Evolutionary conservation across 2,797 vertebrate genomes (phyloP).

Genomic region (Coracias cyanogaster): DNA sequence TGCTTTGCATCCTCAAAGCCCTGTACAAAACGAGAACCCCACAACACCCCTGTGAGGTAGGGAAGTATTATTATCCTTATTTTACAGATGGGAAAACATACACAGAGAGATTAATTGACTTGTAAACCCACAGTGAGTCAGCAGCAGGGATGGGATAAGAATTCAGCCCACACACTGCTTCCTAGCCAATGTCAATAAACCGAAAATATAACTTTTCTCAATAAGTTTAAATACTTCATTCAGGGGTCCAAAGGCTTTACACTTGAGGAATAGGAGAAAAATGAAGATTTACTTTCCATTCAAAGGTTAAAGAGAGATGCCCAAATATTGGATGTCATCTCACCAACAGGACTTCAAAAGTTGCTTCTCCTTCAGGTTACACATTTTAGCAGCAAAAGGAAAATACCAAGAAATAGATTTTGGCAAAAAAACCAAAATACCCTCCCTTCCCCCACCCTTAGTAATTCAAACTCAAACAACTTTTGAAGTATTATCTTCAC

Average conservation of each 20-base stretch:
- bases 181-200: constrained; percentile 81
- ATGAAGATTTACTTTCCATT: constrained; percentile 85
- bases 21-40: constrained; percentile 53
- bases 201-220: constrained; percentile 75
- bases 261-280: constrained; percentile 79
- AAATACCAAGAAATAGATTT: constrained; percentile 74
- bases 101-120: constrained; percentile 46
- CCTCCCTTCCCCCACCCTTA: not conserved
- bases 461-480: constrained; percentile 63
- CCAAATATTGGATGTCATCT: constrained; percentile 71
- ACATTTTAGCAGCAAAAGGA: constrained; percentile 80
- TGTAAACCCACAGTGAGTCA: constrained; percentile 33
- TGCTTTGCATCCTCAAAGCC: constrained; percentile 51
- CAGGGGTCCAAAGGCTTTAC: constrained; percentile 78
- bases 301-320: constrained; percentile 69
- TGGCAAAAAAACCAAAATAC: constrained; percentile 34
- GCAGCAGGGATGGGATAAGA: constrained; percentile 4
- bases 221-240: constrained; percentile 74
- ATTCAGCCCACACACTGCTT: constrained; percentile 16
- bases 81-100: constrained; percentile 41
- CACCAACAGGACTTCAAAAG: constrained; percentile 73
- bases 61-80: constrained; percentile 66
- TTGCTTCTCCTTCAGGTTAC: constrained; percentile 76
- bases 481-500: constrained; percentile 74
- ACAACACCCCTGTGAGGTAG: constrained; percentile 73